Evolutionary conservation across 2,888 invertebrate species (phyloP), one percentile per base, ranked within the genome.

Genomic region (Tiliacea aurago): DNA sequence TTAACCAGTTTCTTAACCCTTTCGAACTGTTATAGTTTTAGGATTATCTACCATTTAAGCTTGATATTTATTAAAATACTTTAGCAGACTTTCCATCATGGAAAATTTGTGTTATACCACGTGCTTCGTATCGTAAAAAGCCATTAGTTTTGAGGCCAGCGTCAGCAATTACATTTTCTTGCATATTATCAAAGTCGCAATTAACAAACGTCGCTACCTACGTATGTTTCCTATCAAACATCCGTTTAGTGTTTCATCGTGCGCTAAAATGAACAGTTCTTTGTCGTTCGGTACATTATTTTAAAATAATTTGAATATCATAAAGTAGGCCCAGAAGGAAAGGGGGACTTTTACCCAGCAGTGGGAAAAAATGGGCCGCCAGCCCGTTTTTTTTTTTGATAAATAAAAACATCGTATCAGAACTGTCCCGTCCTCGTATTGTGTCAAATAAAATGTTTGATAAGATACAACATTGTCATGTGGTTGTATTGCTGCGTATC

Each of bases 391-490:
- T n/a, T n/a, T n/a, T 49, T 43, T 9, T n/a, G 41, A 49, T 53
- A 43, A 73, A 23, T 65, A 56, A 41, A 53, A 74, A 58, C 20
- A 41, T 20, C 33, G 23, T n/a, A 51, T 73, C 45, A 71, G 76
- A 78, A 67, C 75, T 83, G 84, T 87, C 79, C 84, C 67, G 72
- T 72, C 78, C 73, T 83, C 79, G 78, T 77, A 69, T 83, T 84
- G 76, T 83, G 83, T 88, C 88, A 83, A 86, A 83, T 83, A 79
- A 74, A 84, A 86, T 84, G 78, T 69, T 62, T 67, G 91, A 91
- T 91, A 87, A 91, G 91, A 91, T 91, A 90, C 63, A 72, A 62
- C 56, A 73, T 77, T 63, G 90, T 93, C 93, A 93, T 92, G 93
- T 91, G 93, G 88, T 74, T 84, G 81, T 84, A 78, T 80, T 88